Percentiles rank a stretch among this genome's conserved stretches.
These are phyloP conservation scores for Hyppa rectilinea DNA, from an alignment of 2,888 invertebrate species.

Conservation along the genomic window DNA sequence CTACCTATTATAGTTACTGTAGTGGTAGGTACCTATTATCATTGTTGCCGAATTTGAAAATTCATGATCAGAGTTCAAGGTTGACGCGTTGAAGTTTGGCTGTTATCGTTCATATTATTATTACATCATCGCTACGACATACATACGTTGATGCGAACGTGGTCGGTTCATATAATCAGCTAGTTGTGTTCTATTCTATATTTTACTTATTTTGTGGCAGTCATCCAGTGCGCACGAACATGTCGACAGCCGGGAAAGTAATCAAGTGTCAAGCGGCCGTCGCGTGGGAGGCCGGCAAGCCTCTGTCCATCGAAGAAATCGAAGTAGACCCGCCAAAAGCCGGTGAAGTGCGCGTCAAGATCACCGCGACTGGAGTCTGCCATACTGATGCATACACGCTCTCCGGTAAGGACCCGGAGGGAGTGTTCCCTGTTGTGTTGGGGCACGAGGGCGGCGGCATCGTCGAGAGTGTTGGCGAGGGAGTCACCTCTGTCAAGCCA, in stretches of 20 bases:
- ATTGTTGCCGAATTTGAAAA: background rate
- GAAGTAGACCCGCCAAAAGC: conserved; percentile 98
- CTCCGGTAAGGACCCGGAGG: conserved; percentile 97
- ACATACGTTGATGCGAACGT: conserved; percentile 42
- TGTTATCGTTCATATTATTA: conserved; percentile 48
- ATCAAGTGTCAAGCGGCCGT: conserved; percentile 99
- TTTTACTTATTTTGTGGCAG: conserved; percentile 71
- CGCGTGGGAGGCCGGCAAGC: conserved; percentile 98
- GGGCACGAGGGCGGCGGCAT: conserved; percentile 99
- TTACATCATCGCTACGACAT: conserved; percentile 68
- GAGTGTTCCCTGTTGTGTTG: conserved; percentile 97
- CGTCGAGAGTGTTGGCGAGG: conserved; percentile 99
- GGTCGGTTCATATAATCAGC: conserved; percentile 13
- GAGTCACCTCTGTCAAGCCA: conserved; percentile 95
- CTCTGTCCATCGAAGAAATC: conserved; percentile 96
- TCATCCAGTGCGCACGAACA: conserved; percentile 69
- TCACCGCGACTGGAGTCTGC: conserved; percentile 95
- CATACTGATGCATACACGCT: conserved; percentile 98
- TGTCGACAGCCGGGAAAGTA: conserved; percentile 91
- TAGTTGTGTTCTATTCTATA: conserved; percentile 21
- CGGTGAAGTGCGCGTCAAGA: conserved; percentile 96
- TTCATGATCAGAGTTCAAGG: conserved; percentile 62
- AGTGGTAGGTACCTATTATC: background rate
- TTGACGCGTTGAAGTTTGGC: conserved; percentile 36
- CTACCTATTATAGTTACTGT: conserved; percentile 1